Evolutionary conservation across 2,113 vertebrate genomes (phyloP).

Genomic region (Suricata suricatta): DNA sequence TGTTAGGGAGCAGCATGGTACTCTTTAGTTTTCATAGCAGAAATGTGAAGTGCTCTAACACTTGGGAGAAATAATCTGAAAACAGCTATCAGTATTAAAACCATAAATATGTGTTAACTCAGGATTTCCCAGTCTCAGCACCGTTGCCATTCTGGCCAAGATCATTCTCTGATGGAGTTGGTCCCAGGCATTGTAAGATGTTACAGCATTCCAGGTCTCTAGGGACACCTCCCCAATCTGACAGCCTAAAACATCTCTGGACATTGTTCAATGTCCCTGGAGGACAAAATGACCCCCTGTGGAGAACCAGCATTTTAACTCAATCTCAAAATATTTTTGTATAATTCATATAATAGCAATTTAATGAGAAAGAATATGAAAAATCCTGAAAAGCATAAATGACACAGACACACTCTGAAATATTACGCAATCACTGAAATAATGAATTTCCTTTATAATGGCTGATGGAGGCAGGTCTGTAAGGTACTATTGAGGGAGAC

Average conservation of each 20-base stretch:
- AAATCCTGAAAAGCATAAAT: background rate
- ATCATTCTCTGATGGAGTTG: background rate
- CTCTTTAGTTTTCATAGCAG: background rate
- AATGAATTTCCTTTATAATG: background rate
- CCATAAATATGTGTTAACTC: background rate
- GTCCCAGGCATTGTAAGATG: background rate
- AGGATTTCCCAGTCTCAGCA: background rate
- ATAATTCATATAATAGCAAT: background rate
- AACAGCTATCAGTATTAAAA: background rate
- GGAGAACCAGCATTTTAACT: background rate
- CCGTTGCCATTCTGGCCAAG: background rate
- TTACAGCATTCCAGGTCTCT: background rate
- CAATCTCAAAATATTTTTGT: background rate
- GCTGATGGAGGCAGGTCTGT: background rate
- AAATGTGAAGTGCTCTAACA: background rate
- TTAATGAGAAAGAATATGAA: background rate
- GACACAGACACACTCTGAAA: background rate
- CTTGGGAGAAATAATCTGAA: background rate
- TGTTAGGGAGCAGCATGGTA: background rate
- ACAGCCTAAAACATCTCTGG: background rate
- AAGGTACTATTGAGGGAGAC: background rate
- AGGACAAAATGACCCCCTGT: background rate
- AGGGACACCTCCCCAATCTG: background rate
- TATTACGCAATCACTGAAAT: background rate
- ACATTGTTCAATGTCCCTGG: background rate